Conservation (phyloP, 2,797 vertebrate genomes). For the Bradypodion pumilum region DNA sequence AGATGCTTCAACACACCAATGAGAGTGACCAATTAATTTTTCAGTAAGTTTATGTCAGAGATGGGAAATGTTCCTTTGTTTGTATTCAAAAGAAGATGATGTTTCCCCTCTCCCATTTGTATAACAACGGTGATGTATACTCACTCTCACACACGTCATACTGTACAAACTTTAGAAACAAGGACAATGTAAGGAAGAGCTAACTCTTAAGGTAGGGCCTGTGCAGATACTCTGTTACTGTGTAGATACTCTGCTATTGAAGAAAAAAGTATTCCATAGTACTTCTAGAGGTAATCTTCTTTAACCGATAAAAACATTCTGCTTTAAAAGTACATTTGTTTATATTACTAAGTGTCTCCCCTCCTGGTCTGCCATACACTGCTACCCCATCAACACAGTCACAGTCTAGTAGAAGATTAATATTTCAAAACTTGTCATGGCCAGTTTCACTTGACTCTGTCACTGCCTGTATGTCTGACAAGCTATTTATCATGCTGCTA, state of each 20-base stretch:
- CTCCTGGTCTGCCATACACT: conserved; percentile 41
- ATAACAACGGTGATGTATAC: too few relatives aligned
- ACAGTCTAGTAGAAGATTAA: conserved; percentile 80
- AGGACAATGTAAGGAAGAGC: background rate
- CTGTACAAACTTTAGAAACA: background rate
- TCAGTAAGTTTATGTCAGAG: too few relatives aligned
- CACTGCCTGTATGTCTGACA: conserved; percentile 79
- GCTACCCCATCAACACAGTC: conserved; percentile 65
- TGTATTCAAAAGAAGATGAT: too few relatives aligned
- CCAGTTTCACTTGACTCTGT: conserved; percentile 77
- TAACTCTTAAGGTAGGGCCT: background rate
- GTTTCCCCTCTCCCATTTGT: too few relatives aligned
- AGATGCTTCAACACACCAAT: too few relatives aligned
- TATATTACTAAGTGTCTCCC: conserved; percentile 48
- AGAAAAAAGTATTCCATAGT: conserved; percentile 18
- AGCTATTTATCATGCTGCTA: conserved; percentile 90
- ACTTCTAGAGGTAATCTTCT: conserved; percentile 38
- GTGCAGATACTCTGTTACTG: conserved; percentile 8
- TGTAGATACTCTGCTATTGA: conserved; percentile 2
- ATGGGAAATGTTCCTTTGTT: too few relatives aligned
- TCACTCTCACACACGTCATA: background rate
- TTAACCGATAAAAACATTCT: conserved; percentile 45
- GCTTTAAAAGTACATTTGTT: conserved; percentile 56
- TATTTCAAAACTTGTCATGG: conserved; percentile 86
- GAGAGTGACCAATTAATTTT: too few relatives aligned